phyloP scores from a whole-genome alignment of 2,113 vertebrate genomes.

The Dolichallabes microphthalmus region DNA sequence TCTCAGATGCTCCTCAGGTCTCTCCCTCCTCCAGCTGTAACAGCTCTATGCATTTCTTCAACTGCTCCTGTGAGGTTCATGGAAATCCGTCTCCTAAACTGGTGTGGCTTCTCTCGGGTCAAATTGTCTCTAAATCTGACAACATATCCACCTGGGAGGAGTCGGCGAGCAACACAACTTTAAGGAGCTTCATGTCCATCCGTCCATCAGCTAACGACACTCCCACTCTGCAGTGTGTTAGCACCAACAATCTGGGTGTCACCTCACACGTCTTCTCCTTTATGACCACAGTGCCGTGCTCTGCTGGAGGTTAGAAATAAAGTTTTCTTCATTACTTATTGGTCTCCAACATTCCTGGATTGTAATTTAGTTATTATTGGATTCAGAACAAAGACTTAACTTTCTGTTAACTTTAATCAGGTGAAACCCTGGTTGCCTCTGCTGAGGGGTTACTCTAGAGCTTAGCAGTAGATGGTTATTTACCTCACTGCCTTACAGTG shows the following conservation, averaged over 20 bases:
- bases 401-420: neutral
- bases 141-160: slow-evolving; percentile 30
- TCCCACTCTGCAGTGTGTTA: slow-evolving; percentile 58
- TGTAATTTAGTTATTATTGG: neutral
- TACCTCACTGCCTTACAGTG: too few species aligned
- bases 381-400: neutral
- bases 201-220: slow-evolving; percentile 16
- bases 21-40: slow-evolving; percentile 8
- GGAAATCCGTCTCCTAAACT: slow-evolving; percentile 66
- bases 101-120: slow-evolving; percentile 62
- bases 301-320: neutral
- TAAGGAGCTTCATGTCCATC: slow-evolving; percentile 56
- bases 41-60: neutral
- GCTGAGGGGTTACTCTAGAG: too few species aligned
- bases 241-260: slow-evolving; percentile 48
- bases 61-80: slow-evolving; percentile 58
- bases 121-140: neutral
- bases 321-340: neutral
- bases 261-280: neutral
- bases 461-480: too few species aligned
- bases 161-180: neutral
- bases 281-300: neutral
- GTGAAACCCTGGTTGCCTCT: too few species aligned
- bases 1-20: slow-evolving; percentile 21
- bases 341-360: neutral